Percentiles rank a stretch among this genome's conserved stretches.
Conservation (phyloP, 2,888 invertebrate genomes). For the Neuroscelio doddi region DNA sequence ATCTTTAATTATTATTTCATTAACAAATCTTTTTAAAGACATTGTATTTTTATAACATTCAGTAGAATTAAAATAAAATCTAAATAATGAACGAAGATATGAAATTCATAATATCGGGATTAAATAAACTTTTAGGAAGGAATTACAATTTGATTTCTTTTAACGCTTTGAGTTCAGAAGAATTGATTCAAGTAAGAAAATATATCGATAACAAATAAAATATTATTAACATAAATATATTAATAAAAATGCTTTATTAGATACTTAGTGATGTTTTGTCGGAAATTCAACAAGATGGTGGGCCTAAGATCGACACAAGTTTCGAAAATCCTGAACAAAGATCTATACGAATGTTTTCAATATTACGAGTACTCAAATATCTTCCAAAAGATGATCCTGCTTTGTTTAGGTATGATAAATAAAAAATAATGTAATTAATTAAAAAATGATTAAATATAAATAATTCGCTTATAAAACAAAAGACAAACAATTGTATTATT, state of each 20-base stretch:
- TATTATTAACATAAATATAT: constrained; percentile 7
- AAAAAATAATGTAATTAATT: too few relatives aligned
- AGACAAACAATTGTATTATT: too few relatives aligned
- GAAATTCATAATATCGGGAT: constrained; percentile 81
- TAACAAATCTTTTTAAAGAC: too few relatives aligned
- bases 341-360: constrained; percentile 80
- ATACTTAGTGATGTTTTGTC: constrained; percentile 78
- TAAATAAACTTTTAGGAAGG: constrained; percentile 82
- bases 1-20: too few relatives aligned
- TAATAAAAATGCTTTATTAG: constrained; percentile 38
- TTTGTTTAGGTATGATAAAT: constrained; percentile 56
- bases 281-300: constrained; percentile 75
- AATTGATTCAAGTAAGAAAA: constrained; percentile 79
- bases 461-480: constrained; percentile 4
- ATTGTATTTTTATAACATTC: too few relatives aligned
- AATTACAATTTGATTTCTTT: constrained; percentile 89
- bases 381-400: constrained; percentile 76
- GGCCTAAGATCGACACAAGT: constrained; percentile 81
- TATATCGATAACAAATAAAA: background rate
- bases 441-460: constrained; percentile 8
- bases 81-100: constrained; percentile 78
- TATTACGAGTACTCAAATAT: constrained; percentile 86
- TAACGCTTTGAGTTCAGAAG: constrained; percentile 83
- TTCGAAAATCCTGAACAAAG: constrained; percentile 85
- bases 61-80: background rate